Base-by-base conservation (phyloP, 2,888 invertebrate genomes). In the Carabus problematicus region DNA sequence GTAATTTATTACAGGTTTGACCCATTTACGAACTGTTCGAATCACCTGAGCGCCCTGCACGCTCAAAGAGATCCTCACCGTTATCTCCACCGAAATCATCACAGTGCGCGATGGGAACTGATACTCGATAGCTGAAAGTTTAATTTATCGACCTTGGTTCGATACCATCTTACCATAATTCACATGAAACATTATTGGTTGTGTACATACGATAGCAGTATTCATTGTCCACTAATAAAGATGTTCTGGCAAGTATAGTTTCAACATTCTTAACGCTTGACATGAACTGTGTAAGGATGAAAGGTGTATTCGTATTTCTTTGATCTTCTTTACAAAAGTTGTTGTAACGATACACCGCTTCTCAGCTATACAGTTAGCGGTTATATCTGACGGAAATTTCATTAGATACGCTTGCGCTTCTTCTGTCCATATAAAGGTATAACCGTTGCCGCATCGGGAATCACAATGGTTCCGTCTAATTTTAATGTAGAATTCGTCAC, bases 1-100 rank as follows among this genome's bases (percentile, higher is more conserved):
- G 61, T 64, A 64, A 64, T 64, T 64, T 64, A 64, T 64, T 64
- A 64, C 64, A 64, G 42, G 14, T 56, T 55, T 64, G 64, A 64
- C 64, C 64, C 64, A 64, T 64, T 56, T 64, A 1, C 64, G 19
- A 41, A 64, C 64, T 40, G 19, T 43, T 62, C 56, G 56, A 42
- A 49, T 43, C 29, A 12, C 52, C 39, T 64, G 55, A 45, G 64
- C 41, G 19, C 56, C 56, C n/a, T n/a, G n/a, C n/a, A 43, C 40
- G 43, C 55, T 56, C 55, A 56, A 39, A 40, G 39, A 39, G 14
- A n/a, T 8, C 19, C 29, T 56, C 29, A 40, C 43, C 45, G 59
- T 14, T 41, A 16, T 16, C 56, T 55, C 56, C 64, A 55, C 56
- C 56, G 55, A 56, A 64, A 64, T 64, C n/a, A n/a, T n/a, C 55